These are phyloP conservation scores for Ostrea edulis DNA, from an alignment of 1,140 invertebrate species.

Conservation along the genomic window DNA sequence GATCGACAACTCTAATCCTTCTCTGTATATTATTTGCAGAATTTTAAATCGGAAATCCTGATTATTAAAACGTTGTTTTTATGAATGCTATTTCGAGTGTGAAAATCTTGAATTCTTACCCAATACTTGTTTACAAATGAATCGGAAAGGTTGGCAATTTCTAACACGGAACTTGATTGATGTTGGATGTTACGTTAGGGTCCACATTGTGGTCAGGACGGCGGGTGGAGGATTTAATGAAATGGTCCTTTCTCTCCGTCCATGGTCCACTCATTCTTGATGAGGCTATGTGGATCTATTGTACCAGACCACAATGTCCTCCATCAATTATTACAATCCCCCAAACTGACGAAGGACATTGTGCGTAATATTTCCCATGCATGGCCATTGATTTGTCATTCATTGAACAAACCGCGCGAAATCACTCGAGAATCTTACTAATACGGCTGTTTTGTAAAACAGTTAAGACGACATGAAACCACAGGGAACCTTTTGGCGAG, in stretches of 20 bases:
- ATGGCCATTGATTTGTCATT: not conserved
- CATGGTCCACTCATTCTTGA: not conserved
- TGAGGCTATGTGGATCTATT: conserved; percentile 2
- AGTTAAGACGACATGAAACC: too few relatives aligned
- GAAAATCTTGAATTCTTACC: conserved; percentile 20
- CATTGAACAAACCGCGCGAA: not conserved
- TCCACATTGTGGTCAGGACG: not conserved
- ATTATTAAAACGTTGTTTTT: conserved; percentile 41
- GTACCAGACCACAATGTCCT: not conserved
- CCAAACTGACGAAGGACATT: not conserved
- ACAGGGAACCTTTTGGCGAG: too few relatives aligned
- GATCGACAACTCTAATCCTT: not conserved
- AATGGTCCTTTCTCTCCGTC: not conserved
- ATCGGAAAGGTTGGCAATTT: not conserved
- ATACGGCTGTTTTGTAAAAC: not conserved
- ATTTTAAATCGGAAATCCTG: conserved; percentile 30
- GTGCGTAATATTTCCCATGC: not conserved
- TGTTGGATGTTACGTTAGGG: not conserved
- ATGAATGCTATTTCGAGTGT: conserved; percentile 18
- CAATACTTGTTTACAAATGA: conserved; percentile 36
- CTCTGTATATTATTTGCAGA: conserved; percentile 34
- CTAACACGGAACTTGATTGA: conserved; percentile 10
- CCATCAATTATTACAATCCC: not conserved
- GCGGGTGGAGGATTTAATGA: conserved; percentile 1
- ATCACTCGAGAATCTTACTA: not conserved